Evolutionary conservation across 2,113 vertebrate genomes (phyloP), one percentile per base, ranked within the genome.

Genomic region (Centropus bengalensis): DNA sequence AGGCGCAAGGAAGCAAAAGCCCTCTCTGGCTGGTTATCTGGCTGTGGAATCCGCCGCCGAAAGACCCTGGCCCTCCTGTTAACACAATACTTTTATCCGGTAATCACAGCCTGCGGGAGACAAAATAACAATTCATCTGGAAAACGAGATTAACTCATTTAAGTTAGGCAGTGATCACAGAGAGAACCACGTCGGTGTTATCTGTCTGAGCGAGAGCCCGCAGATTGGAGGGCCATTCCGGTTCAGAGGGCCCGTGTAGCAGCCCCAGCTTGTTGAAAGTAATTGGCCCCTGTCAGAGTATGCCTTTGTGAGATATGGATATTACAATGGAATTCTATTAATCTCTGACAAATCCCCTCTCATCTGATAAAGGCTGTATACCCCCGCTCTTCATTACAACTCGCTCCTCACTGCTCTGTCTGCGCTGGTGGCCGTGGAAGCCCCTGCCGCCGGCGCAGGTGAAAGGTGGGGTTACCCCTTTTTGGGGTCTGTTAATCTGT

Each of bases 111-210:
- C 98, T 97, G 97, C 87, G 84, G 98, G 98, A 98, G 98, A 98
- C 98, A 98, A 98, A 97, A 97, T 97, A 97, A 97, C 98, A 98
- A 98, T 98, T 98, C 98, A 98, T 98, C 98, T 98, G 98, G 98
- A 98, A 98, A 98, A 98, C 94, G 88, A 98, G 98, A 98, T 98
- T 98, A 98, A 98, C 98, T 98, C 97, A 96, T 97, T 98, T 97
- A 97, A 95, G 97, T 97, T 97, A 91, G 96, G 98, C 97, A 80
- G 96, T 93, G 98, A 97, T 97, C 96, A 96, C 96, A 97, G 98
- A 96, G 96, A 97, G 97, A 97, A 97, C 95, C 93, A 85, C 74
- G 81, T 93, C 89, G 89, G 95, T 96, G 94, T 97, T 98, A 97
- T 98, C 97, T 97, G 93, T 96, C 95, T 92, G 88, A 97, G 90